A percentile compares a stretch with the other conserved stretches of the same genome.
Evolutionary conservation across 2,797 vertebrate genomes (phyloP).

Genomic region (Perodicticus potto): DNA sequence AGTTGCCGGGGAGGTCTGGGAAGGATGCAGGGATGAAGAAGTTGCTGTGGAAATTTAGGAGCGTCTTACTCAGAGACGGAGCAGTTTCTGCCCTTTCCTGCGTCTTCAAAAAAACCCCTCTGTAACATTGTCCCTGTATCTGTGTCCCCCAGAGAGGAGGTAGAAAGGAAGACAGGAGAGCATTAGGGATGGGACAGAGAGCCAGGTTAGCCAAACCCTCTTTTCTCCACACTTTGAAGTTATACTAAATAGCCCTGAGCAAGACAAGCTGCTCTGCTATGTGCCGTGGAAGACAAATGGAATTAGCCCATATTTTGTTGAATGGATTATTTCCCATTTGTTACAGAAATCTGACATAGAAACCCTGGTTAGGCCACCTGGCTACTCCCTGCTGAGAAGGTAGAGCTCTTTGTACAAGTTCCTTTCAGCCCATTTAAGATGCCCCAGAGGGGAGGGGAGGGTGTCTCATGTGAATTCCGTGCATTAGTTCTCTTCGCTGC

Average conservation of each 20-base stretch:
- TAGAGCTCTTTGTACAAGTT: background rate
- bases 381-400: background rate
- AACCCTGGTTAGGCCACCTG: background rate
- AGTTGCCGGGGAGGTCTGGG: background rate
- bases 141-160: background rate
- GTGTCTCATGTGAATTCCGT: background rate
- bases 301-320: background rate
- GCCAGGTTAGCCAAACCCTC: background rate
- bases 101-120: background rate
- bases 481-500: background rate
- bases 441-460: background rate
- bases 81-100: constrained; percentile 24
- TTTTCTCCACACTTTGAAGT: background rate
- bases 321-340: background rate
- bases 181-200: background rate
- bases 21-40: background rate
- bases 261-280: background rate
- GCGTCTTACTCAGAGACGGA: background rate
- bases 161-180: background rate
- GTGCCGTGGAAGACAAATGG: constrained; percentile 6
- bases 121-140: background rate
- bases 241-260: constrained; percentile 57
- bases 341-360: constrained; percentile 43
- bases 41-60: background rate
- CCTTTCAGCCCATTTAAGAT: background rate